Evolutionary conservation across 2,888 invertebrate species (phyloP), one percentile per base, ranked within the genome.

Genomic region (Lamellibrachia columna): DNA sequence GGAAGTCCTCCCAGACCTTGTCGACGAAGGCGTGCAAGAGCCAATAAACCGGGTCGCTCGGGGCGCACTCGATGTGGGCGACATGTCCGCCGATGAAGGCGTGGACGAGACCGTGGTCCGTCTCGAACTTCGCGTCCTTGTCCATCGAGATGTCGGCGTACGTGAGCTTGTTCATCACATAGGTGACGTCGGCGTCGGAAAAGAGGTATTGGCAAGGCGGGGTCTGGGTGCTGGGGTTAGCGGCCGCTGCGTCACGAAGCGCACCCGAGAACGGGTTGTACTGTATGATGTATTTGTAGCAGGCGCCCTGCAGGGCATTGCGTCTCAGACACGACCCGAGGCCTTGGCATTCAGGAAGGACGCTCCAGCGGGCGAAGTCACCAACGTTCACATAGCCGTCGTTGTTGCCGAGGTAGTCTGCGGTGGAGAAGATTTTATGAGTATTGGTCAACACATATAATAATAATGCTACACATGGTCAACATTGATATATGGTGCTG

Each of bases 41-140:
- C 94, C 95, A 96, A 94, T 96, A 96, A 52, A 95, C 94, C 0
- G 96, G 96, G 93, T 96, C 96, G 92, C 95, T 96, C 4, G 96
- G 96, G 0, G 96, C 95, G 0, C 95, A 94, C 2, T 94, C 94
- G 0, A 95, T 95, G 53, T 96, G 95, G 40, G 94, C 93, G 95
- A 96, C 96, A 91, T 95, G 94, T 0, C 96, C 96, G 11, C 96
- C 96, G 40, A 96, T 94, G 94, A 94, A 96, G 90, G 95, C 94
- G 93, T 96, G 96, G 0, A 95, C 94, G 53, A 95, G 94, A n/a
- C 94, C 94, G 92, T 95, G 95, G 91, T 94, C 93, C 40, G 94
- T 93, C 93, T 96, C 95, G 55, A 95, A 94, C 58, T 94, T 94
- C 52, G 94, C 94, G 55, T 95, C 95, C 3, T 93, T 93, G 91